These are phyloP conservation scores for Pseudorectes ferrugineus DNA, from an alignment of 2,113 vertebrate species.

Conservation along the genomic window DNA sequence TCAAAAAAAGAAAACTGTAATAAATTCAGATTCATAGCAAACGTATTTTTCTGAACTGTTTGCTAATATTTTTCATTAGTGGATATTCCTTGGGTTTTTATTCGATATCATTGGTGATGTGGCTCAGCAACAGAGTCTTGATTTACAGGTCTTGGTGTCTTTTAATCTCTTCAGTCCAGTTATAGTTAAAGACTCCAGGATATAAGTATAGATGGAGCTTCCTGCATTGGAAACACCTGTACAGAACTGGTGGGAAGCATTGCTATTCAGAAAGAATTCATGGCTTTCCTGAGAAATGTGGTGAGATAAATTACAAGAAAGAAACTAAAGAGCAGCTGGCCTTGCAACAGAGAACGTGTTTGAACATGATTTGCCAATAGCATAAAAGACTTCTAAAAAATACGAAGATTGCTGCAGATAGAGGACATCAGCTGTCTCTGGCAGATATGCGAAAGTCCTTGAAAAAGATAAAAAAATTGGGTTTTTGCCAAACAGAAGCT, in stretches of 20 bases:
- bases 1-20: not conserved
- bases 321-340: not conserved
- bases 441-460: not conserved
- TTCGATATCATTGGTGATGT: not conserved
- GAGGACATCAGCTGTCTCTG: not conserved
- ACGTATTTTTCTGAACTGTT: not conserved
- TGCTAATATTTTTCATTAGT: not conserved
- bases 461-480: not conserved
- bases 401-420: not conserved
- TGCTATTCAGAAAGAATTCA: not conserved
- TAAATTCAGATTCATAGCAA: not conserved
- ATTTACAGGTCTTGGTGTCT: not conserved
- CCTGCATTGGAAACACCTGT: not conserved
- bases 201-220: not conserved
- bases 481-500: not conserved
- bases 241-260: not conserved
- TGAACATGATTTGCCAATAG: not conserved
- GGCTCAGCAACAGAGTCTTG: not conserved
- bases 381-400: not conserved
- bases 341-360: not conserved
- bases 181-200: not conserved
- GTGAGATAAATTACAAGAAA: not conserved
- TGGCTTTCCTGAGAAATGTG: not conserved
- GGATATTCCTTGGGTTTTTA: not conserved
- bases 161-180: not conserved